Base-by-base conservation (phyloP, 2,113 vertebrate species). In the Solea solea region DNA sequence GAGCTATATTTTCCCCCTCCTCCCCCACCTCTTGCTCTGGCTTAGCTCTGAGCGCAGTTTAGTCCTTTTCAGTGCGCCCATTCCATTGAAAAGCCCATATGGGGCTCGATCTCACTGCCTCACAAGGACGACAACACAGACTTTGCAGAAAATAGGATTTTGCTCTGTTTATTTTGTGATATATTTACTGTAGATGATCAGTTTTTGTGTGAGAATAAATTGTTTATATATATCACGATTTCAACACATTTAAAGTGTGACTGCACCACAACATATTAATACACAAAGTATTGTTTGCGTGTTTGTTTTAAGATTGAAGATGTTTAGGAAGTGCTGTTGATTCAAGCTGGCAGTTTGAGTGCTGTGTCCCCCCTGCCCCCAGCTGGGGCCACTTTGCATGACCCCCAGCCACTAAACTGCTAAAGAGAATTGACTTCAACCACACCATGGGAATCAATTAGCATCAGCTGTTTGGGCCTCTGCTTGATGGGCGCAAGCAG, bases 361-460 rank as follows among this genome's bases (percentile, higher is more conserved):
- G 74, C 67, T 78, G 89, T 82, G 92, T 88, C 85, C 91, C 82
- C 80, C 84, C 72, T 51, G 60, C 79, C 81, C 80, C 76, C 78
- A 74, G 61, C 1, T 76, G 13, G 73, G 68, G 69, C 84, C 76
- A 85, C 86, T 88, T 89, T 69, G 84, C 79, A 87, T 92, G 90
- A 94, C 93, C 88, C 85, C 72, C 82, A 80, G 89, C 71, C 79
- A 89, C 89, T 93, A 93, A 95, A 93, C 91, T 4, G 65, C 89
- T 93, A 88, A 89, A 93, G 86, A 92, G 92, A 91, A 93, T 88
- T 94, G 87, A 90, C 91, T 93, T 93, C 84, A 86, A 89, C 86
- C 86, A 86, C 87, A 91, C 93, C 92, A 94, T 95, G 93, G 93
- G 94, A 95, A 96, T 94, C 90, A 58, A 91, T 95, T 95, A 95